A percentile compares a stretch with the other conserved stretches of the same genome.
Conservation (phyloP, 2,113 vertebrate genomes). For the Sander lucioperca region DNA sequence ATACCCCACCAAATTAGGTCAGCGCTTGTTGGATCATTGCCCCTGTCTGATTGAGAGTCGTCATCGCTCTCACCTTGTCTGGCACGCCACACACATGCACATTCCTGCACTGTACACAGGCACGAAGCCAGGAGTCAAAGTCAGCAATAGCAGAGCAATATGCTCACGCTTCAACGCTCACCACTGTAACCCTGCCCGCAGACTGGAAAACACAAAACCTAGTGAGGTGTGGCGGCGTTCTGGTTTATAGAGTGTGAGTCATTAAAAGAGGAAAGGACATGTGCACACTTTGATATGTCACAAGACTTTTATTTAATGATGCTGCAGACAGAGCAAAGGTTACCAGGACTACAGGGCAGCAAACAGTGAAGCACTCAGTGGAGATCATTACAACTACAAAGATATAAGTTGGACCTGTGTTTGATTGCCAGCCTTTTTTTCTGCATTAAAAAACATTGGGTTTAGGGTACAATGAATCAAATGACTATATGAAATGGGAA, state of each 20-base stretch:
- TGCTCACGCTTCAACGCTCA: constrained; percentile 34
- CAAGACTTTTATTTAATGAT: constrained; percentile 45
- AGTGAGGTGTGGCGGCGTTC: constrained; percentile 34
- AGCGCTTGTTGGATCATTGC: constrained; percentile 60
- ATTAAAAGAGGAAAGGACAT: constrained; percentile 47
- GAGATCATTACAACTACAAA: neutral
- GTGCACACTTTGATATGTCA: constrained; percentile 39
- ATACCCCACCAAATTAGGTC: constrained; percentile 74
- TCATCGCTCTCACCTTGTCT: constrained; percentile 75
- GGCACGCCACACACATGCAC: constrained; percentile 23
- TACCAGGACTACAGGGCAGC: constrained; percentile 7
- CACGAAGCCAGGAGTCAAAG: constrained; percentile 43
- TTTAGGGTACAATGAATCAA: neutral
- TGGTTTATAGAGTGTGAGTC: constrained; percentile 34
- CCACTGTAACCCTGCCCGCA: constrained; percentile 19
- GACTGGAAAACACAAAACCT: constrained; percentile 52
- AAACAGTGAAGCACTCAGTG: neutral
- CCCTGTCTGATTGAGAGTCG: constrained; percentile 63
- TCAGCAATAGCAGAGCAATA: constrained; percentile 19
- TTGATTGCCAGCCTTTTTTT: neutral
- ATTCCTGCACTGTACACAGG: constrained; percentile 15
- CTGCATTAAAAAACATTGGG: neutral
- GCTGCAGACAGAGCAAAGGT: constrained; percentile 27
- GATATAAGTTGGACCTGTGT: neutral
- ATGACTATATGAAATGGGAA: neutral